Percentiles rank a stretch among this genome's conserved stretches.
These are phyloP conservation scores for Tubulanus polymorphus DNA, from an alignment of 2,888 invertebrate species.

Conservation along the genomic window DNA sequence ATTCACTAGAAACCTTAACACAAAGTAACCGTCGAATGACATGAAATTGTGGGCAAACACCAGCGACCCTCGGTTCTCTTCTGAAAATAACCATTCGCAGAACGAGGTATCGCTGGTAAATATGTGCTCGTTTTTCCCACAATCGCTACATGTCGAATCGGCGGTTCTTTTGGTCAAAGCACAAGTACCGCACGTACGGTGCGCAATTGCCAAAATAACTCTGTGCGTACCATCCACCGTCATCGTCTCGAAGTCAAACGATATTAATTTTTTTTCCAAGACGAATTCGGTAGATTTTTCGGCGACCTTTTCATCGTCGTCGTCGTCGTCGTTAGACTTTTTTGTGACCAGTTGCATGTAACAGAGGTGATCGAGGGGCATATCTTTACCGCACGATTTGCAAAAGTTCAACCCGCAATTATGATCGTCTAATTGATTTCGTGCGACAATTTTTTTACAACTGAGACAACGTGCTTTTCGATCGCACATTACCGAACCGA, in stretches of 20 bases:
- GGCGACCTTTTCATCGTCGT: too few relatives aligned
- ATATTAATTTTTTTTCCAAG: too few relatives aligned
- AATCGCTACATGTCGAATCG: neutral
- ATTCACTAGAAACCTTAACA: neutral
- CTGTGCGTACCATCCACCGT: neutral
- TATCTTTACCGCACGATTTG: neutral
- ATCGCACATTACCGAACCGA: too few relatives aligned
- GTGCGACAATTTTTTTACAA: too few relatives aligned
- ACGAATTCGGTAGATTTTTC: too few relatives aligned
- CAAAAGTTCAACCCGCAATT: neutral
- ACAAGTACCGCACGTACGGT: neutral
- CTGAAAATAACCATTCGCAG: neutral
- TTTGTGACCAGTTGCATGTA: too few relatives aligned
- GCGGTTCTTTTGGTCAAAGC: neutral
- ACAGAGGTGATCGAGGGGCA: neutral
- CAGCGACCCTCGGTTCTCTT: neutral
- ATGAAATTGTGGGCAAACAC: constrained; percentile 3
- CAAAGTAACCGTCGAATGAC: constrained; percentile 1
- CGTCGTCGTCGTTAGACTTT: too few relatives aligned
- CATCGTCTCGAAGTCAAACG: neutral
- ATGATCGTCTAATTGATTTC: too few relatives aligned
- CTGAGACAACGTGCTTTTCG: too few relatives aligned
- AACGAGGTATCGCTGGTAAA: too few relatives aligned
- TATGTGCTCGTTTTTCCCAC: neutral
- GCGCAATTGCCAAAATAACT: neutral